phyloP scores from a whole-genome alignment of 2,113 vertebrate genomes.

The Anolis carolinensis region DNA sequence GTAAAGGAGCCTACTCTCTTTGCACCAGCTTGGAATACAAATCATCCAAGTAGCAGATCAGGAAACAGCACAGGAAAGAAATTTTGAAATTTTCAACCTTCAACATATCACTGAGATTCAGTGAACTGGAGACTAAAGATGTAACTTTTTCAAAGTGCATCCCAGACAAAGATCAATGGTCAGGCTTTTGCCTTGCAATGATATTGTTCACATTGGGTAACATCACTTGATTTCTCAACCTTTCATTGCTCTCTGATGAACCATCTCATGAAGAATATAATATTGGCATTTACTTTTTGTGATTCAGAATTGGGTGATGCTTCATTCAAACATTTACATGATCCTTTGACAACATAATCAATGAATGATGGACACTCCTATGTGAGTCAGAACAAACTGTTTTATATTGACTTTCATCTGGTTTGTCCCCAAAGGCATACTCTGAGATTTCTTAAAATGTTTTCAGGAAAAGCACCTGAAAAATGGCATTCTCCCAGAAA shows the following conservation, averaged over 20 bases:
- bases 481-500: constrained; percentile 39
- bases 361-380: neutral
- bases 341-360: neutral
- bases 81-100: no score
- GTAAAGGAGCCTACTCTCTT: neutral
- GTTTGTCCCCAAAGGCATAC: neutral
- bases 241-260: neutral
- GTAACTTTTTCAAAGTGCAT: neutral
- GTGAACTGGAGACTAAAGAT: no score
- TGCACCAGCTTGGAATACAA: neutral
- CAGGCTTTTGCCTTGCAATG: neutral
- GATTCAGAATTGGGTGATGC: neutral
- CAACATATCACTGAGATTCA: no score
- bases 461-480: constrained; percentile 43
- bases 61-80: neutral
- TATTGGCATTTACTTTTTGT: neutral
- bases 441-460: constrained; percentile 29
- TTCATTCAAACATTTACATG: neutral
- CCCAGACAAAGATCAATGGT: neutral
- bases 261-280: neutral
- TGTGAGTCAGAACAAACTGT: neutral
- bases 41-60: neutral
- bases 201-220: neutral
- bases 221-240: neutral
- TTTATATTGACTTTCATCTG: constrained; percentile 10